phyloP scores from a whole-genome alignment of 2,797 vertebrate genomes.

The Rousettus madagascariensis region DNA sequence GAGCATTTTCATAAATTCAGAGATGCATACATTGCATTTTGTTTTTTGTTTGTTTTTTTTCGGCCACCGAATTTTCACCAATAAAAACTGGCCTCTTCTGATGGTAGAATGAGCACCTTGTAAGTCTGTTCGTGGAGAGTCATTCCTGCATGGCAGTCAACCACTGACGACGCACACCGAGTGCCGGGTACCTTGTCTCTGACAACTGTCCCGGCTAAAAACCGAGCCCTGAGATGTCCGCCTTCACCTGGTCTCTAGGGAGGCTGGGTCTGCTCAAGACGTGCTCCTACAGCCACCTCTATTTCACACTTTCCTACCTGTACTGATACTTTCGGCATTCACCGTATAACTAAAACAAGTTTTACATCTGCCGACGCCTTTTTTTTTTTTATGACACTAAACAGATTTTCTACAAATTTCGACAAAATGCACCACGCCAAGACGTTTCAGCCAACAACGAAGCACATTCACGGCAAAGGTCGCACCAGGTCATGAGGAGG shows the following conservation, averaged over 20 bases:
- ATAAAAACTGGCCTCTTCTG: neutral
- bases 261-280: neutral
- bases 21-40: neutral
- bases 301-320: neutral
- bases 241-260: neutral
- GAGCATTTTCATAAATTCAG: neutral
- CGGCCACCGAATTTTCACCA: neutral
- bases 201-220: neutral
- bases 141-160: neutral
- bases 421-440: neutral
- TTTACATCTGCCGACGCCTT: neutral
- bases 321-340: neutral
- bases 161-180: neutral
- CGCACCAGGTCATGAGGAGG: no score
- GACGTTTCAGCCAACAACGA: neutral
- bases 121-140: no score
- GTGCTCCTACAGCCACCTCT: neutral
- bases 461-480: no score
- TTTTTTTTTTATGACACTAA: neutral
- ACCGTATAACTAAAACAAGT: neutral
- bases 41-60: neutral
- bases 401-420: neutral
- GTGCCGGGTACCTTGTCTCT: fast-evolving
- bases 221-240: neutral
- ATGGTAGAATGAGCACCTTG: neutral